Conservation (phyloP, 2,797 vertebrate genomes). For the Dicrostonyx torquatus region DNA sequence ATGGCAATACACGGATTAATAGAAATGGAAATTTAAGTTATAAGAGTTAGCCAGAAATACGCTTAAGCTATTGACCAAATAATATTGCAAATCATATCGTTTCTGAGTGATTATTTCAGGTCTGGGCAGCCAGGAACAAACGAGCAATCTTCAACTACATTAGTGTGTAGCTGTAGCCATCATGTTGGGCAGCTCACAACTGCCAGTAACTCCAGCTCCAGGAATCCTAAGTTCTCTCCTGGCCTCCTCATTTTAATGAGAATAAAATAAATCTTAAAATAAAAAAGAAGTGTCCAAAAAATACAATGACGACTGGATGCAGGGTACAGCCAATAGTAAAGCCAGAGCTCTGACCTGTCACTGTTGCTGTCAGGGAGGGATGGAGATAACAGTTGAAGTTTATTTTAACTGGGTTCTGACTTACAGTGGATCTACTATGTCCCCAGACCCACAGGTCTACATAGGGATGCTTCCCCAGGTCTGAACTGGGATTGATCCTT, state of each 20-base stretch:
- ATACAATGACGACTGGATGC: not conserved
- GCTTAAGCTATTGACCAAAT: too few relatives aligned
- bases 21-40: too few relatives aligned
- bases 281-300: not conserved
- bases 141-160: too few relatives aligned
- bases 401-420: not conserved
- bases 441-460: too few relatives aligned
- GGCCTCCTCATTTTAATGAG: not conserved
- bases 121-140: too few relatives aligned
- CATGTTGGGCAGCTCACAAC: too few relatives aligned
- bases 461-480: not conserved
- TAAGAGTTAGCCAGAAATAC: too few relatives aligned
- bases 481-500: not conserved
- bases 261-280: not conserved
- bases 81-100: too few relatives aligned
- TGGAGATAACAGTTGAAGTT: not conserved
- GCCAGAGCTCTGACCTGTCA: not conserved
- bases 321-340: not conserved
- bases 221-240: not conserved
- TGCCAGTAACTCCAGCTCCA: not conserved
- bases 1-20: too few relatives aligned
- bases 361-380: not conserved
- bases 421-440: not conserved
- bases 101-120: too few relatives aligned
- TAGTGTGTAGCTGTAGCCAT: not conserved